Percentiles rank a stretch among this genome's conserved stretches.
phyloP scores from a whole-genome alignment of 2,888 invertebrate species.

The Sphecodes monilicornis region DNA sequence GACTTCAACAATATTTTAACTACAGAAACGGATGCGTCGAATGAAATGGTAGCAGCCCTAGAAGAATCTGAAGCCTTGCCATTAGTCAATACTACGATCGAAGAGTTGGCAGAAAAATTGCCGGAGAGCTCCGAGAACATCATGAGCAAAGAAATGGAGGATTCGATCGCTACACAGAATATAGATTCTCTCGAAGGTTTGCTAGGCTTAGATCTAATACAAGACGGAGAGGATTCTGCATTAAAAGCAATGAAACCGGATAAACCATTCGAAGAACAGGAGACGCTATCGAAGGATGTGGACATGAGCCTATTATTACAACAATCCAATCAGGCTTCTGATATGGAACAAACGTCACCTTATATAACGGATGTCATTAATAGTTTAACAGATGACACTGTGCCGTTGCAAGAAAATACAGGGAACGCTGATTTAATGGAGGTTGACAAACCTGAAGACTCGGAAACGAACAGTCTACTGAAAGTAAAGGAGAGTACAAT shows the following conservation, averaged over 20 bases:
- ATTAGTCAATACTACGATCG: constrained; percentile 48
- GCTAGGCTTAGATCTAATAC: constrained; percentile 69
- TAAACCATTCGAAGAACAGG: constrained; percentile 48
- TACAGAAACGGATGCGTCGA: constrained; percentile 52
- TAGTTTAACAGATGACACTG: constrained; percentile 48
- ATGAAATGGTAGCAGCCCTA: constrained; percentile 48
- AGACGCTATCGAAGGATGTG: constrained; percentile 62
- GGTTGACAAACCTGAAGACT: constrained; percentile 25
- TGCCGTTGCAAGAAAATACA: constrained; percentile 28
- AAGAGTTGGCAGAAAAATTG: constrained; percentile 62
- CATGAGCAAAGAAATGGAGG: constrained; percentile 65
- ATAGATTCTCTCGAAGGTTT: constrained; percentile 72
- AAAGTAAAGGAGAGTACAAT: constrained; percentile 39
- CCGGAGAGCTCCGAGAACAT: constrained; percentile 63
- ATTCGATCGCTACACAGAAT: constrained; percentile 63
- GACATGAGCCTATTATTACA: constrained; percentile 68
- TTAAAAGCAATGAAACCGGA: constrained; percentile 44
- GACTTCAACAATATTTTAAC: constrained; percentile 69
- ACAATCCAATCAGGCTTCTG: constrained; percentile 52
- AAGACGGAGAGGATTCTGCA: constrained; percentile 59
- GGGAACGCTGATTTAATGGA: constrained; percentile 27
- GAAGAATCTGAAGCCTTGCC: constrained; percentile 45
- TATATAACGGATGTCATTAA: constrained; percentile 68
- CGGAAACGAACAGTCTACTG: constrained; percentile 23
- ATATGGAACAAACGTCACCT: constrained; percentile 54